Conservation (phyloP, 92 coral and sea anemone species). For the Zoanthus sociatus region DNA sequence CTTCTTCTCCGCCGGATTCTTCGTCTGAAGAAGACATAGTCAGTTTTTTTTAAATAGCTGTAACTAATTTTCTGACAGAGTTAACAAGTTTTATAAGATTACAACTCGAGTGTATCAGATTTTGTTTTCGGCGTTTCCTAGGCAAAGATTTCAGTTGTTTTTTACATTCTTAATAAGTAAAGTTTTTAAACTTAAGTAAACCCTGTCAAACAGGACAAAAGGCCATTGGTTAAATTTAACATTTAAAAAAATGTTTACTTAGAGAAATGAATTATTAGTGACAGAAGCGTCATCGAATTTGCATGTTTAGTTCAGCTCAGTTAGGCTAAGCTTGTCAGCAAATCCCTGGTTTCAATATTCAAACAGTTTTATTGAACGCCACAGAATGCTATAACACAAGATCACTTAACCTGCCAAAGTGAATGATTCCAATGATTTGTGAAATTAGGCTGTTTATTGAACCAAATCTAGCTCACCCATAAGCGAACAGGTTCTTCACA, state of each 20-base stretch:
- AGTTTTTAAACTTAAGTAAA: constrained; percentile 28
- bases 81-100: background rate
- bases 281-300: background rate
- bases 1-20: constrained; percentile 85
- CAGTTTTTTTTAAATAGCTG: background rate
- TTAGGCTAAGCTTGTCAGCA: too few relatives aligned
- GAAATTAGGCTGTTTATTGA: too few relatives aligned
- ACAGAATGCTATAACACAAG: too few relatives aligned
- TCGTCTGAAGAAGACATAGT: constrained; percentile 95
- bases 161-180: constrained; percentile 39
- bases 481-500: too few relatives aligned
- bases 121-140: constrained; percentile 41
- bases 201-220: constrained; percentile 10
- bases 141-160: constrained; percentile 21
- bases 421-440: too few relatives aligned
- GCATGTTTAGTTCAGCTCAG: constrained; percentile 7
- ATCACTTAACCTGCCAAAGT: too few relatives aligned
- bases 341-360: too few relatives aligned
- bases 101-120: constrained; percentile 12
- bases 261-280: background rate
- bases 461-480: too few relatives aligned
- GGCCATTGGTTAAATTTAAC: constrained; percentile 1
- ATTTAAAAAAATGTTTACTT: background rate
- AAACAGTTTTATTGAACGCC: too few relatives aligned
- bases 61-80: background rate